Base-by-base conservation (phyloP, 2,113 vertebrate genomes). In the Oncorhynchus clarkii region DNA sequence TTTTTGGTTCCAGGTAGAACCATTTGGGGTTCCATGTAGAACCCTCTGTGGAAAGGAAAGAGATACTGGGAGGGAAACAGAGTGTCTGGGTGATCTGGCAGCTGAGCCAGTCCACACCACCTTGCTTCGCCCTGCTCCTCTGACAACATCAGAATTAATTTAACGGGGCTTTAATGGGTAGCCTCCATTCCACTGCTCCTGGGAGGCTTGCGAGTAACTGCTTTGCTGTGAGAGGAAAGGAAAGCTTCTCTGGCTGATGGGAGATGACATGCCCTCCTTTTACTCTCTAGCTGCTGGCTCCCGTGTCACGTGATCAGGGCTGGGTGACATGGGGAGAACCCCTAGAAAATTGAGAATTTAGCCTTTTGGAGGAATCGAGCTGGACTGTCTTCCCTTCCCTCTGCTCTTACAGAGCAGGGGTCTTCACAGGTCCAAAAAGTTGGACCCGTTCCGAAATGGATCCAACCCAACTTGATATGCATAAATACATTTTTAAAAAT, bases 71-170 rank as follows among this genome's bases (percentile, higher is more conserved):
- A 45, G 9, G 24, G 89, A 92, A 93, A 93, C 93, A 89, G 93
- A 60, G 71, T 59, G 54, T 27, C 5, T 20, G 26, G n/a, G 67
- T 8, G 20, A 67, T 22, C n/a, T 65, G 29, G 9, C 24, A 18
- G 67, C 76, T 68, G 12, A n/a, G 77, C 13, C 74, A 8, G 39
- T 45, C 39, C 9, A 67, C 92, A 12, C 39, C 39, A 45, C 9
- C 85, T 90, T 88, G 92, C 86, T 91, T 90, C 88, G 80, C 84
- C 82, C 48, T 69, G 75, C 66, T 71, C 90, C 88, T 92, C 94
- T 94, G 93, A 97, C 95, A 96, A 93, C 94, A 95, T 95, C 93
- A 93, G 94, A 94, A 95, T 94, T 95, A 95, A 94, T 97, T 95
- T 95, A 95, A 96, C 95, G 95, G 94, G 90, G 39, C 39, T 45